Base-by-base conservation (phyloP, 92 coral and sea anemone genomes). In the Zoanthus sansibaricus region DNA sequence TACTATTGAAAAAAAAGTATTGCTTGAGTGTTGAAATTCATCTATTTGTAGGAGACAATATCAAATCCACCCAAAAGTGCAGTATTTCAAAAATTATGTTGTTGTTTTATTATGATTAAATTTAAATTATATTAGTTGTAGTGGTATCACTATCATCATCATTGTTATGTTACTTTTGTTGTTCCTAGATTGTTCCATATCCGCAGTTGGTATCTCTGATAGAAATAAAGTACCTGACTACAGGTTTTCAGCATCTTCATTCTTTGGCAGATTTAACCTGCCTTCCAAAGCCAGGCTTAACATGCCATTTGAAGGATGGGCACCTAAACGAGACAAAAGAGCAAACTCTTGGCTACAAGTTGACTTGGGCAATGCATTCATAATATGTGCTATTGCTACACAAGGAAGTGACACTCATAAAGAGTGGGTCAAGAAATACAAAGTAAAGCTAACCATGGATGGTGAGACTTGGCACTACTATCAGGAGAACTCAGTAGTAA, bases 231-330 rank as follows among this genome's bases (percentile, higher is more conserved):
- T 88, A 4, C 91, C 87, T 20, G 55, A 88, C 54, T 74, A 88
- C 87, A 33, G 91, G 46, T 88, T 88, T 61, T 13, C 76, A 9
- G 91, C 91, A 12, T 80, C 87, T 16, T 82, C 91, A 13, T 42
- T 48, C 15, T 21, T 5, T 56, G 4, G 31, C 31, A 2, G 5
- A 15, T 0, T 7, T 20, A 82, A 59, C 51, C 2, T 9, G 8
- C 91, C 91, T 12, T 72, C 75, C 78, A 8, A 82, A 3, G 91
- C 82, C 58, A 82, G 91, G 51, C 77, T 88, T 25, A 30, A 58
- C 21, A 58, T 14, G n/a, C 3, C 77, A 8, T 37, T 0, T 17
- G 87, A n/a, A n/a, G n/a, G 87, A 5, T 88, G 91, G 91, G 72
- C 66, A 44, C 87, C 91, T 67, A 13, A 2, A 48, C 4, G 0